Evolutionary conservation across 23 tunicate genomes (phyloP), one percentile per base, ranked within the genome.

Genomic region (Ascidia mentula): DNA sequence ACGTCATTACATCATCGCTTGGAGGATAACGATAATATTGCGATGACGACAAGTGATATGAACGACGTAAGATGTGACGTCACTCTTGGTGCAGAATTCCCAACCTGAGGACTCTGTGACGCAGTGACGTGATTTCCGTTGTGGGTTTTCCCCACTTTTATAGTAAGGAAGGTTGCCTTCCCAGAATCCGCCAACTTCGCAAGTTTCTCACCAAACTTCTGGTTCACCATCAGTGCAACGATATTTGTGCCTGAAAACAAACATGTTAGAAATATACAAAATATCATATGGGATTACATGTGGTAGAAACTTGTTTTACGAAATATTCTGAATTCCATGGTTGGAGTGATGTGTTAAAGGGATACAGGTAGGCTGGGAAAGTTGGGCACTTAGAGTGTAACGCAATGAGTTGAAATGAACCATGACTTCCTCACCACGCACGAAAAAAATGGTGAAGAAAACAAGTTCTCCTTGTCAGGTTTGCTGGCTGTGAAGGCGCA

Each of bases 191-290:
- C 82, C 18, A 89, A 60, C 24, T 53, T 17, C 34, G 89, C 82
- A 28, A 85, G 40, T 45, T 69, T 79, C 0, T 38, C 37, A 18
- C 89, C 96, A 80, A 79, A 89, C 0, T 74, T 59, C n/a, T 65
- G 73, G 34, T 46, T 76, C 73, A 90, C 76, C 80, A 80, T 80
- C 79, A 90, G 42, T 5, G 96, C 80, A 0, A 81, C 72, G 73
- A 76, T 76, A 0, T 72, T 75, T 59, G 89, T 90, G 34, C 96
- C 96, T 90, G 79, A 30, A 74, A 71, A 72, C 24, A 53, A 53
- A 53, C 13, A 53, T 1, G 13, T 28, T 53, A 53, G 24, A 53
- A 53, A 53, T 53, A 42, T 12, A 15, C 53, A 42, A 9, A 53
- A 5, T 53, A 26, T 3, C 65, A 53, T 20, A 53, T 53, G 28